A percentile compares a stretch with the other conserved stretches of the same genome.
These are phyloP conservation scores for Aethes cnicana DNA, from an alignment of 2,888 invertebrate genomes.

Conservation along the genomic window DNA sequence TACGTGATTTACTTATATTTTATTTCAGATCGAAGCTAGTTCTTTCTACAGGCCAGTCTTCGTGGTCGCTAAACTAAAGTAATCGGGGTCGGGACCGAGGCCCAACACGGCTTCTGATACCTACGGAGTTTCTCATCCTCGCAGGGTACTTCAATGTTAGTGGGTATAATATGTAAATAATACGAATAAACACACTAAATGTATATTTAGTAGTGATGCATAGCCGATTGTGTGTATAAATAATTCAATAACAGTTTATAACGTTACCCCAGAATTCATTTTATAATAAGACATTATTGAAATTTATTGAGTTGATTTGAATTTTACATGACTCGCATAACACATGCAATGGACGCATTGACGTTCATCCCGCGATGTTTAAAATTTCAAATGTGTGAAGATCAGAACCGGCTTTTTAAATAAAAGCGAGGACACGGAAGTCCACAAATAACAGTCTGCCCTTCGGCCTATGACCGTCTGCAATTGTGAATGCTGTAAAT, in stretches of 20 bases:
- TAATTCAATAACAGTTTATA: slow-evolving; percentile 25
- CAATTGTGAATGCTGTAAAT: no score
- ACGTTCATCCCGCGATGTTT: slow-evolving; percentile 43
- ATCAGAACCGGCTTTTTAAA: slow-evolving; percentile 16
- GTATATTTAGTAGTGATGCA: slow-evolving; percentile 21
- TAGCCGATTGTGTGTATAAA: slow-evolving; percentile 22
- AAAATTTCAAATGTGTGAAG: slow-evolving; percentile 45
- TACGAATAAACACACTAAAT: neutral
- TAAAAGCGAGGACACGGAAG: slow-evolving; percentile 7
- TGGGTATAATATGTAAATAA: slow-evolving; percentile 11
- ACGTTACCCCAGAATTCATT: slow-evolving; percentile 20
- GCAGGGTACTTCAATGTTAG: neutral
- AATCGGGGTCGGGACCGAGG: no score
- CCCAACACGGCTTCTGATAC: no score
- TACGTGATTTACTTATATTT: slow-evolving; percentile 8
- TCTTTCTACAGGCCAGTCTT: no score
- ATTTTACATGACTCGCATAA: slow-evolving; percentile 50
- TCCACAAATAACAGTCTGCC: neutral
- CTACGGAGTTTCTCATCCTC: no score
- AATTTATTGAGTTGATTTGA: slow-evolving; percentile 56
- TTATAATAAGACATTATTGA: slow-evolving; percentile 41
- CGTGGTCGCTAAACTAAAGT: no score
- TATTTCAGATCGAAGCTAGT: no score
- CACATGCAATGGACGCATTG: slow-evolving; percentile 47
- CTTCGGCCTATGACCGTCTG: slow-evolving; percentile 6